A percentile compares a stretch with the other conserved stretches of the same genome.
Evolutionary conservation across 53 echinoderm and acorn worm genomes (phyloP).

Genomic region (Astropecten irregularis): DNA sequence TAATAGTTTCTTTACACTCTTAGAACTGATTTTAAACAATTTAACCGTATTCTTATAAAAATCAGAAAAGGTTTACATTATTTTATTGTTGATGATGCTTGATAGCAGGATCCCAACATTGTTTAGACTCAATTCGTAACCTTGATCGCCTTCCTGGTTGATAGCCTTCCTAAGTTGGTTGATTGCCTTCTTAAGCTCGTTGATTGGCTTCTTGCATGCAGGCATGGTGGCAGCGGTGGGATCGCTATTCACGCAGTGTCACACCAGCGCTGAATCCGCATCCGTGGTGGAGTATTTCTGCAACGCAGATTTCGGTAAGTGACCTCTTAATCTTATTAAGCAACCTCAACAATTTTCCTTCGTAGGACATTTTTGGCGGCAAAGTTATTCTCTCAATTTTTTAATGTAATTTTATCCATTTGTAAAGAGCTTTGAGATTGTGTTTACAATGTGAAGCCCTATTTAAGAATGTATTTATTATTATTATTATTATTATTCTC

Average conservation of each 20-base stretch:
- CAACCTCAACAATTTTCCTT: not conserved
- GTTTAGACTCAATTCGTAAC: too few relatives aligned
- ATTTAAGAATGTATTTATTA: too few relatives aligned
- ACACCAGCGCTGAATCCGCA: slow-evolving; percentile 60
- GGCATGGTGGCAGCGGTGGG: slow-evolving; percentile 74
- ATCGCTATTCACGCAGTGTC: slow-evolving; percentile 86
- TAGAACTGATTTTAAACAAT: too few relatives aligned
- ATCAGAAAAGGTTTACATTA: too few relatives aligned
- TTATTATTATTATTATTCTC: not conserved
- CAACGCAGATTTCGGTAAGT: slow-evolving; percentile 94
- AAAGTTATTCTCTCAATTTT: too few relatives aligned
- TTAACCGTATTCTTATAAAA: too few relatives aligned
- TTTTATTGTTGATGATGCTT: too few relatives aligned
- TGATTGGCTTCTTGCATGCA: slow-evolving; percentile 45
- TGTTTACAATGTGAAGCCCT: too few relatives aligned
- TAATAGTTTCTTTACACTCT: too few relatives aligned
- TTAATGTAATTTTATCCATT: too few relatives aligned
- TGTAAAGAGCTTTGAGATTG: too few relatives aligned
- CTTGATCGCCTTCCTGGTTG: not conserved
- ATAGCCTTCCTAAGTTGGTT: slow-evolving; percentile 1
- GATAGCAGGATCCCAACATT: too few relatives aligned
- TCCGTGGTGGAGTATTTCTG: slow-evolving; percentile 79
- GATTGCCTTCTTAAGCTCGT: slow-evolving; percentile 13
- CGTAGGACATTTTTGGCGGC: not conserved
- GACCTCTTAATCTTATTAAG: not conserved